A percentile compares a stretch with the other conserved stretches of the same genome.
Evolutionary conservation across 2,888 invertebrate genomes (phyloP).

Genomic region (Eustalomyia histrio): DNA sequence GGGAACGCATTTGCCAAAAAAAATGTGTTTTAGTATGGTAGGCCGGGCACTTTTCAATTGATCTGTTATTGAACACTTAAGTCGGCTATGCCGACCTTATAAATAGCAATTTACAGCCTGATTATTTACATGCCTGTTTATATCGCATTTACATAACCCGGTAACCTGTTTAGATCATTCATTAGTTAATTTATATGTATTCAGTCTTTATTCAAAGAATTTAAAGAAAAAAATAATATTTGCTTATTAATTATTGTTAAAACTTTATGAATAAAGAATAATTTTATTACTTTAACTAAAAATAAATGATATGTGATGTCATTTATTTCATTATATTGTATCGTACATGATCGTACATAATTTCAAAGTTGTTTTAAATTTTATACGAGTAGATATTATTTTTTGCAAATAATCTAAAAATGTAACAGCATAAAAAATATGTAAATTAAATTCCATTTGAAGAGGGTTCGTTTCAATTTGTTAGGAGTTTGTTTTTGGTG

Average conservation of each 20-base stretch:
- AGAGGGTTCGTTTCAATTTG: background rate
- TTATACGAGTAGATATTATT: background rate
- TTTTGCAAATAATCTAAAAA: background rate
- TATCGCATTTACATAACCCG: no score
- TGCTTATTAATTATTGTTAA: background rate
- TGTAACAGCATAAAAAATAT: background rate
- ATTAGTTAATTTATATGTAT: background rate
- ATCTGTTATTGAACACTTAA: no score
- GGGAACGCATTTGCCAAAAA: no score
- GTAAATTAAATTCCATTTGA: background rate
- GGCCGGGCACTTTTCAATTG: no score
- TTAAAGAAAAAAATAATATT: background rate
- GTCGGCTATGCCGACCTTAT: no score
- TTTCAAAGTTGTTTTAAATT: background rate
- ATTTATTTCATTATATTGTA: background rate
- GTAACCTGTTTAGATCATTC: background rate
- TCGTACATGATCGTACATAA: background rate
- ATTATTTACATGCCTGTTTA: no score
- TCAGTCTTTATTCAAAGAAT: no score
- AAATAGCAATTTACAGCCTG: no score
- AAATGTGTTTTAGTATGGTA: no score
- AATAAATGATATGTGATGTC: conserved; percentile 1
- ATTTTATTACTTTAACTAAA: background rate
- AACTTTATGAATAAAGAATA: background rate
- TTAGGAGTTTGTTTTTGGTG: background rate